Percentiles rank a stretch among this genome's conserved stretches.
These are phyloP conservation scores for Sebastiscus tertius DNA, from an alignment of 2,797 vertebrate genomes.

Conservation along the genomic window DNA sequence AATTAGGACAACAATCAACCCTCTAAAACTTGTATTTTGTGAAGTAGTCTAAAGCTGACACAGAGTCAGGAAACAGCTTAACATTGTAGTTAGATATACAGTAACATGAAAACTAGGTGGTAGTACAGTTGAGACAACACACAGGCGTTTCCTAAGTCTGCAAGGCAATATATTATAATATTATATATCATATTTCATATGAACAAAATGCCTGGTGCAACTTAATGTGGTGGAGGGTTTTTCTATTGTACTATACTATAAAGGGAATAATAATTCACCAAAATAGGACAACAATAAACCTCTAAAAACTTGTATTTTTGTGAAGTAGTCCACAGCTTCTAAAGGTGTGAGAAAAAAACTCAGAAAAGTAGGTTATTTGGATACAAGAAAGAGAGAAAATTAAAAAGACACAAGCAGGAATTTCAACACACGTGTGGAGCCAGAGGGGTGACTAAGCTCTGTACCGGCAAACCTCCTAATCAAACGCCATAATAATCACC, in stretches of 20 bases:
- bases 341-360: neutral
- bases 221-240: neutral
- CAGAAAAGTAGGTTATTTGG: slow-evolving; percentile 27
- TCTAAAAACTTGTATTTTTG: slow-evolving; percentile 49
- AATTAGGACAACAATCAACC: slow-evolving; percentile 6
- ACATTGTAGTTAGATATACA: slow-evolving; percentile 49
- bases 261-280: neutral
- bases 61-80: slow-evolving; percentile 32
- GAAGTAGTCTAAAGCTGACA: slow-evolving; percentile 21
- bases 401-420: slow-evolving; percentile 28
- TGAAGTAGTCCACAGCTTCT: slow-evolving; percentile 1
- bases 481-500: slow-evolving; percentile 58
- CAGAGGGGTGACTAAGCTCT: slow-evolving; percentile 52
- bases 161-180: slow-evolving; percentile 32
- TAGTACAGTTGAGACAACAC: slow-evolving; percentile 46
- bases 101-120: slow-evolving; percentile 54
- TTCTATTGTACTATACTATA: neutral
- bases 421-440: slow-evolving; percentile 78
- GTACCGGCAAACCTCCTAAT: slow-evolving; percentile 58
- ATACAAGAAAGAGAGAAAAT: neutral
- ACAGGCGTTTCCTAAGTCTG: slow-evolving; percentile 47
- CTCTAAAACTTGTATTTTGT: slow-evolving; percentile 49
- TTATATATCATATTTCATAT: neutral
- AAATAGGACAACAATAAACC: slow-evolving; percentile 8
- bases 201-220: slow-evolving; percentile 10